phyloP scores from a whole-genome alignment of 2,113 vertebrate genomes.

The Dinomys branickii region DNA sequence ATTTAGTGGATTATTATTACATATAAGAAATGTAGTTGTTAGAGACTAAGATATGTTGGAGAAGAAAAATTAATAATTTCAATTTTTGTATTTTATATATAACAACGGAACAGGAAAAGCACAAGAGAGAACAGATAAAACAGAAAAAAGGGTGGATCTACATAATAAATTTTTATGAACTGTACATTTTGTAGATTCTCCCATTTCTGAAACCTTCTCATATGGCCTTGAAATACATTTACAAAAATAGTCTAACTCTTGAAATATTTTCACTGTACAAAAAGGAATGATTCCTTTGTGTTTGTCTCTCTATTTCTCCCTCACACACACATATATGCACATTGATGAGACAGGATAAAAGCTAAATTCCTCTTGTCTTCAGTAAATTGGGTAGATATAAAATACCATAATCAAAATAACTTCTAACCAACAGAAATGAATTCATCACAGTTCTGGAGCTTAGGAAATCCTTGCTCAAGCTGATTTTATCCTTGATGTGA shows the following conservation, averaged over 20 bases:
- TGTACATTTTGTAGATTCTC: neutral
- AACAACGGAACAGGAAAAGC: neutral
- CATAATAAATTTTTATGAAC: neutral
- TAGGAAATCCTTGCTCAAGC: neutral
- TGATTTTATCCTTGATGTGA: neutral
- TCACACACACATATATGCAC: neutral
- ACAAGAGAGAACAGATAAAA: neutral
- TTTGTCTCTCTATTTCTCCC: neutral
- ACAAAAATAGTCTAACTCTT: neutral
- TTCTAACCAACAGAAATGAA: neutral
- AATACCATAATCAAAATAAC: neutral
- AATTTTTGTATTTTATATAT: neutral
- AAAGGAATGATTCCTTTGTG: neutral
- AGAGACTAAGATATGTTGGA: neutral
- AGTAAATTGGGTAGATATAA: neutral
- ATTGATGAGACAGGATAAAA: neutral
- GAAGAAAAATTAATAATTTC: neutral
- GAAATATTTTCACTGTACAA: neutral
- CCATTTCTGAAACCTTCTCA: conserved; percentile 2
- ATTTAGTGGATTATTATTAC: neutral
- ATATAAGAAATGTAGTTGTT: neutral
- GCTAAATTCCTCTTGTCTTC: neutral
- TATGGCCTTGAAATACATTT: neutral
- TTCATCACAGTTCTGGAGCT: neutral
- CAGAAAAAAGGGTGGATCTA: neutral